These are phyloP conservation scores for Drosophila lacteicornis DNA, from an alignment of 1,140 invertebrate genomes.

Conservation along the genomic window DNA sequence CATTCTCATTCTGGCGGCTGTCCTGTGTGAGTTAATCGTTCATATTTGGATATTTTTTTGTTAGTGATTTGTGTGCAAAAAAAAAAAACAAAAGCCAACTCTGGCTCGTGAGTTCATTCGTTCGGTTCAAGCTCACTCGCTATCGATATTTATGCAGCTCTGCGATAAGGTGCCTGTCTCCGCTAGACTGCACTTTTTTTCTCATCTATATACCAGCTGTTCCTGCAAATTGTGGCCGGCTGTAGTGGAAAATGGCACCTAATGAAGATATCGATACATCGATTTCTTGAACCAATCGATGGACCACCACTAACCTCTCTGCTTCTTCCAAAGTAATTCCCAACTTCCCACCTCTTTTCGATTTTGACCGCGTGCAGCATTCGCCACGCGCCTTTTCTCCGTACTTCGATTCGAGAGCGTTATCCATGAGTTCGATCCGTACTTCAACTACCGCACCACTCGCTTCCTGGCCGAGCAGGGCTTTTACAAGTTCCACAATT, in stretches of 20 bases:
- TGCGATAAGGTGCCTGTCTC: not conserved
- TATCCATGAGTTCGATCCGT: conserved; percentile 99
- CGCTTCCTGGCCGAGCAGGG: conserved; percentile 97
- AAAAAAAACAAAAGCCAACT: conserved; percentile 8
- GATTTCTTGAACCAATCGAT: not conserved
- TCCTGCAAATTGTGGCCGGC: not conserved
- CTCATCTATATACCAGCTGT: not conserved
- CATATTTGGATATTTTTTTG: not conserved
- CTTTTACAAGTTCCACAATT: conserved; percentile 99
- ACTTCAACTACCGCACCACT: conserved; percentile 99
- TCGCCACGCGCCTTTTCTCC: conserved; percentile 97
- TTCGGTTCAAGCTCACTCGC: not conserved
- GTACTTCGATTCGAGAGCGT: conserved; percentile 99
- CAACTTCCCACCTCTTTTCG: conserved; percentile 53
- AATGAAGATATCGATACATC: conserved; percentile 6
- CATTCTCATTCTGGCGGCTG: conserved; percentile 95
- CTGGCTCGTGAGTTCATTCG: conserved; percentile 3
- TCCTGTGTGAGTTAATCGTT: conserved; percentile 93
- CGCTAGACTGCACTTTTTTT: not conserved
- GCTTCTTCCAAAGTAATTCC: not conserved
- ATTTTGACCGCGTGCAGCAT: conserved; percentile 89
- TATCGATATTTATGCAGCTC: conserved; percentile 4
- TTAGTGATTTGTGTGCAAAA: conserved; percentile 17
- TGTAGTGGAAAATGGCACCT: not conserved
- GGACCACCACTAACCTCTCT: conserved; percentile 6